A percentile compares a stretch with the other conserved stretches of the same genome.
Evolutionary conservation across 2,888 invertebrate species (phyloP).

Genomic region (Prosapia bicincta): DNA sequence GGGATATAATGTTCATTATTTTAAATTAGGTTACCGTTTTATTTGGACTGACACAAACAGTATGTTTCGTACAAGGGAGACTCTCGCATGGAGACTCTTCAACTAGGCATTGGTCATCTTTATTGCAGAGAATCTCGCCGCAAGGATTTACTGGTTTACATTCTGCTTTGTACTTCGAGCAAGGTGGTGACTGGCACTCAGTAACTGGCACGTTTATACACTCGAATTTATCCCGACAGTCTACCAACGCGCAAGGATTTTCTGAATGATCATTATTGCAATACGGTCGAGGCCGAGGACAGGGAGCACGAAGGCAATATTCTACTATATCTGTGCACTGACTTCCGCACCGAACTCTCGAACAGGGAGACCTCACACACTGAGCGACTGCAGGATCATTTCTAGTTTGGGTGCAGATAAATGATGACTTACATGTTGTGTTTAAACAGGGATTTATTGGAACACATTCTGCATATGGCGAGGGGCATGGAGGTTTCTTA

Average conservation of each 20-base stretch:
- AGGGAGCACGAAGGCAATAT: neutral
- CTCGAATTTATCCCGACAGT: neutral
- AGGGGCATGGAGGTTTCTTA: neutral
- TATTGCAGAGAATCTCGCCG: too few species aligned
- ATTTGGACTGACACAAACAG: too few species aligned
- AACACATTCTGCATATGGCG: neutral
- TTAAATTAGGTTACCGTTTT: too few species aligned
- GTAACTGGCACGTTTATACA: neutral
- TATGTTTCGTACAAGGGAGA: too few species aligned
- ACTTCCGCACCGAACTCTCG: neutral
- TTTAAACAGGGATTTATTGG: neutral
- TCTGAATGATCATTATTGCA: neutral
- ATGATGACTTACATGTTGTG: neutral
- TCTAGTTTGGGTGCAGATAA: neutral
- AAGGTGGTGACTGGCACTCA: neutral
- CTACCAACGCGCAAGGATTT: neutral
- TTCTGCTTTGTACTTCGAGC: neutral
- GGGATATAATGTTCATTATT: too few species aligned
- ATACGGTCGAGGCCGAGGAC: neutral
- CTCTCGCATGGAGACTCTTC: too few species aligned
- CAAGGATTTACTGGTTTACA: neutral
- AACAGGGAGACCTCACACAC: neutral
- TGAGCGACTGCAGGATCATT: neutral
- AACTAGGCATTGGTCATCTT: too few species aligned
- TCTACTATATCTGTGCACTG: neutral